Base-by-base conservation (phyloP, 2,888 invertebrate species). In the Sthenelais limicola region DNA sequence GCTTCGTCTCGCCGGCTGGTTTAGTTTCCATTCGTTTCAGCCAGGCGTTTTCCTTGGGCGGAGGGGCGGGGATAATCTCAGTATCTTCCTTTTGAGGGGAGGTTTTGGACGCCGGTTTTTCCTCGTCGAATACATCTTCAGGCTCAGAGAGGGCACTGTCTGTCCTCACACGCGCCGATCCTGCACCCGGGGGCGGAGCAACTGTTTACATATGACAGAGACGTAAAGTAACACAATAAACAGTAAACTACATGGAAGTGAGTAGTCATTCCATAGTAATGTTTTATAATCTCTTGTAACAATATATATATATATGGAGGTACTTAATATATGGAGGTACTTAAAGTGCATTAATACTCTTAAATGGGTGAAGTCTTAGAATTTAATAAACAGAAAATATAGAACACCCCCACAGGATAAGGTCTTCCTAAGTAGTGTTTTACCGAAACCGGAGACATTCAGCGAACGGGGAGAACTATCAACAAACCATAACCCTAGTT, bases 41-140 rank as follows among this genome's bases (percentile, higher is more conserved):
- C 86, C 86, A 86, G 24, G 81, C 75, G 73, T 86, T 86, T 58
- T 83, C 85, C 74, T 83, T 82, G 5, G 87, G 87, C 1, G 83
- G 84, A 9, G 86, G 86, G 1, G 87, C 86, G 1, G 85, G 85
- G n/a, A 86, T 82, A 21, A 77, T 30, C 32, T 73, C 68, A 47
- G 56, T 54, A 1, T 66, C 58, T 4, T 56, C 70, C 43, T 56
- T 68, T 32, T 54, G 74, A 12, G 62, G 51, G 21, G 74, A 69
- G 9, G 58, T 62, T 35, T 1, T 75, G 48, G 12, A 56, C 7
- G 54, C 54, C n/a, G 79, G 76, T 26, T 76, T 74, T 5, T 70
- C 76, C 21, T 71, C 74, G 26, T 74, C 76, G 24, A 75, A 74
- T 18, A 76, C 80, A 32, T 74, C 72, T n/a, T 73, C 76, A n/a